Conservation (phyloP, 2,797 vertebrate genomes). For the Tokudaia tokunoshimensis region DNA sequence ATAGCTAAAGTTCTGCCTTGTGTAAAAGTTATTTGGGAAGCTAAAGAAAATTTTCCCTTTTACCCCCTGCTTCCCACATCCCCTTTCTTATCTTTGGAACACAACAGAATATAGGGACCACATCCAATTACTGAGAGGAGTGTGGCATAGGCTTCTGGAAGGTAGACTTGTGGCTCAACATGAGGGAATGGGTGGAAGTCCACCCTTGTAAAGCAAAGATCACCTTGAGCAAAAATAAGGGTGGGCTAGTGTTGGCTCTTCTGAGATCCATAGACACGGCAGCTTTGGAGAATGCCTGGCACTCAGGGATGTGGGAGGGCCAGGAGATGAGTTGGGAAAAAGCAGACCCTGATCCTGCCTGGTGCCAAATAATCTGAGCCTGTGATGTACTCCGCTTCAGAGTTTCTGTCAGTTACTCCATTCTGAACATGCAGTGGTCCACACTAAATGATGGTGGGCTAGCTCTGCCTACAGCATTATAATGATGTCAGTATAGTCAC, state of each 20-base stretch:
- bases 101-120: conserved; percentile 14
- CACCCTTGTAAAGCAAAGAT: neutral
- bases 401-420: neutral
- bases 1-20: neutral
- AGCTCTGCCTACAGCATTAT: neutral
- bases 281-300: neutral
- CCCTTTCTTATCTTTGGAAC: conserved; percentile 12
- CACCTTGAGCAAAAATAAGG: neutral
- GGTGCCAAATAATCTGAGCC: conserved; percentile 1
- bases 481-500: neutral
- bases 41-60: neutral
- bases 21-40: neutral
- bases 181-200: neutral
- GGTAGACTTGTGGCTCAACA: neutral
- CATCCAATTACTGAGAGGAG: neutral
- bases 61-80: neutral
- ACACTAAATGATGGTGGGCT: neutral
- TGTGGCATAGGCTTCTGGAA: neutral
- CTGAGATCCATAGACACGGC: neutral
- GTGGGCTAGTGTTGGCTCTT: neutral
- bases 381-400: neutral
- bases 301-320: neutral
- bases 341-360: conserved; percentile 64
- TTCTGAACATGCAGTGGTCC: neutral
- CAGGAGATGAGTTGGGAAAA: conserved; percentile 11